phyloP scores from a whole-genome alignment of 2,797 vertebrate species.

The Gephyroberyx darwinii region DNA sequence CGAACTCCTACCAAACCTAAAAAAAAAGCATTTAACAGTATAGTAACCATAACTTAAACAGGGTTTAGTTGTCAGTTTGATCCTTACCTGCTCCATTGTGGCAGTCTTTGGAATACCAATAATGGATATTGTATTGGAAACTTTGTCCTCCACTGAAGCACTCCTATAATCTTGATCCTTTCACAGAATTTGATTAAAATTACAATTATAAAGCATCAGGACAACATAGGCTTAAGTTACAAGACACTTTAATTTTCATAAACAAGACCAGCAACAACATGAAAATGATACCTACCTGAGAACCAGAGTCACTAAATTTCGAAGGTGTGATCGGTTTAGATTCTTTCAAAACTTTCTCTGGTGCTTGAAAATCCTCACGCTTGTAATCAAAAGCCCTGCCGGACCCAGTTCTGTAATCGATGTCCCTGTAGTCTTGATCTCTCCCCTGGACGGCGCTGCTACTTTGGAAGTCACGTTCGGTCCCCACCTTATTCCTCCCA shows the following conservation, averaged over 20 bases:
- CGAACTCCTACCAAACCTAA: neutral
- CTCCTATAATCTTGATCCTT: conserved; percentile 88
- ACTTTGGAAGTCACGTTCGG: conserved; percentile 82
- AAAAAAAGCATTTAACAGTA: neutral
- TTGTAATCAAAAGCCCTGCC: conserved; percentile 89
- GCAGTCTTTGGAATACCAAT: conserved; percentile 94
- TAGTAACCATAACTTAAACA: neutral
- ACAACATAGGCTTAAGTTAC: neutral
- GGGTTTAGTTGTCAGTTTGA: conserved; percentile 6
- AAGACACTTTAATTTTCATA: neutral
- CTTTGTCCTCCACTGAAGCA: conserved; percentile 85
- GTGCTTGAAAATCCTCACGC: conserved; percentile 81
- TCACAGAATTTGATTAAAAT: conserved; percentile 46
- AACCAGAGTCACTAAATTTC: conserved; percentile 78
- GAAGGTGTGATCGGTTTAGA: conserved; percentile 77
- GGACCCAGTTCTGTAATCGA: conserved; percentile 91
- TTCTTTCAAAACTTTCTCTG: conserved; percentile 84
- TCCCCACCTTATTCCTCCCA: conserved; percentile 61
- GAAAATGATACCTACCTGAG: conserved; percentile 73
- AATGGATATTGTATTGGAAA: conserved; percentile 91
- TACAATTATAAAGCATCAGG: conserved; percentile 26
- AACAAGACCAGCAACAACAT: neutral
- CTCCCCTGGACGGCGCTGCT: conserved; percentile 83
- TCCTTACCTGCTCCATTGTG: conserved; percentile 92
- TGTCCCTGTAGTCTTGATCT: conserved; percentile 95